Base-by-base conservation (phyloP, 2,888 invertebrate genomes). In the Uropetala carovei region DNA sequence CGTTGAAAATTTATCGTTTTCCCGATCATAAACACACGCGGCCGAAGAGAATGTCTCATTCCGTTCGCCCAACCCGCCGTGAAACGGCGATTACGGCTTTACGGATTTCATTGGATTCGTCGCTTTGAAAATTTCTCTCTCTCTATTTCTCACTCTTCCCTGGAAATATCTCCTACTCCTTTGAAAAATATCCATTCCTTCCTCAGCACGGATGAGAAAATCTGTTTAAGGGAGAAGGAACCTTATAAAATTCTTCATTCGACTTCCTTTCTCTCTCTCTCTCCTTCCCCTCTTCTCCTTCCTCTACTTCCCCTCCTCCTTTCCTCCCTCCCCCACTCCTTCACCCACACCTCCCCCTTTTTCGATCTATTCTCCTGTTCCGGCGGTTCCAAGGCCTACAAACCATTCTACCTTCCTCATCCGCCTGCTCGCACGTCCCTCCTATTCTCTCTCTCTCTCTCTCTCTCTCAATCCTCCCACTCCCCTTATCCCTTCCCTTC, bases 321-420 rank as follows among this genome's bases (percentile, higher is more conserved):
- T 22, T 4, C 22, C 22, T 27, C 22, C 75, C n/a, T 22, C 22
- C 22, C 22, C 75, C 75, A 13, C 13, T 27, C 75, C 75, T 27
- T 22, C 75, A 75, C 75, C 11, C 22, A 75, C 75, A 75, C 75
- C 75, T 22, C 22, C 27, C 22, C 75, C 75, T 27, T 11, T 27
- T 75, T 75, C 75, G 75, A 75, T 75, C n/a, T 68, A n/a, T 68
- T 68, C 68, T 75, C 22, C 75, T 27, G 22, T 22, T 75, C 75
- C 68, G n/a, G 14, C 16, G 64, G 43, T 43, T 43, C 43, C 68
- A 68, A 68, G 68, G 68, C 68, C 68, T 43, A 43, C 43, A 43
- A 43, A 43, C 43, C 43, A 43, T 43, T 43, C 43, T 43, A 43
- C 43, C 43, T 43, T 43, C 43, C 43, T 43, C 43, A 43, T 43